Base-by-base conservation (phyloP, 1,140 invertebrate species). In the Drosophila lowei region DNA sequence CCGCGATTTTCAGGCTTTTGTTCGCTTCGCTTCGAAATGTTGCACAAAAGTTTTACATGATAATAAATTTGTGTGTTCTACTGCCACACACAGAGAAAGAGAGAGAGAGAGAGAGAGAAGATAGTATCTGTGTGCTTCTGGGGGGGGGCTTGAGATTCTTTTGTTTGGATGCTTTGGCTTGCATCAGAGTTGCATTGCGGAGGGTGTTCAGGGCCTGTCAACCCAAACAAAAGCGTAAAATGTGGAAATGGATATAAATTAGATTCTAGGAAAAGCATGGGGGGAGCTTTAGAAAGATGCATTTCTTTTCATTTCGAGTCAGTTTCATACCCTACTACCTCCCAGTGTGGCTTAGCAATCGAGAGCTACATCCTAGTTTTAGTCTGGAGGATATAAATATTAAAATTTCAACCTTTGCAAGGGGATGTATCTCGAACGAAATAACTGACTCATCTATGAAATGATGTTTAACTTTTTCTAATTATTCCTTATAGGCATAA, bases 31-130 rank as follows among this genome's bases (percentile, higher is more conserved):
- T 53, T 66, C 67, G 66, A 49, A 77, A 73, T 86, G 77, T 84
- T 85, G 80, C 80, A 86, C 75, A 84, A 74, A 84, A 85, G 56
- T 84, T 84, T 85, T 84, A 79, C 80, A 85, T 84, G 79, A 79
- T 79, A 84, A 84, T 84, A 84, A 72, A 76, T 79, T 75, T 72
- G 48, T 43, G 48, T 30, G 41, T 53, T 53, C 38, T 53, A 28
- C 38, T 30, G 66, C 15, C 68, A 65, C 59, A 58, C 64, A 44
- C 55, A 6, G 44, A n/a, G 42, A n/a, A 44, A 50, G 41, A 25
- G 16, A 38, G 30, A 8, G 13, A 3, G 8, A 43, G 18, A 16
- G 42, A 25, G 44, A 11, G 57, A 34, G 70, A 57, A 57, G 66
- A 18, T 18, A 18, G 18, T 18, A 15, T 57, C 52, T 70, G 56